Percentiles rank a stretch among this genome's conserved stretches.
Evolutionary conservation across 2,113 vertebrate genomes (phyloP).

Genomic region (Ictalurus furcatus): DNA sequence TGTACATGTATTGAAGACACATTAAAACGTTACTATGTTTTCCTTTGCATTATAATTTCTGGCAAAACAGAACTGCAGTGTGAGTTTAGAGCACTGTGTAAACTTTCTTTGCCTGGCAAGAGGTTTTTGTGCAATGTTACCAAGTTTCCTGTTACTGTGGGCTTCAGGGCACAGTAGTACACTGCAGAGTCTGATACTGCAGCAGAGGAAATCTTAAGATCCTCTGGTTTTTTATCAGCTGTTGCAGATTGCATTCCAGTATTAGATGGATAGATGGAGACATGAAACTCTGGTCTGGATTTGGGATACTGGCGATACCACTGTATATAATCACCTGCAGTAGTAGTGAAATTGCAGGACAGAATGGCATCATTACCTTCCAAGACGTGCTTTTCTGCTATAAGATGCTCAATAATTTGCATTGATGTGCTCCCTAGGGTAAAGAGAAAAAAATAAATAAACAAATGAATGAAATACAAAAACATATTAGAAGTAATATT

Average conservation of each 20-base stretch:
- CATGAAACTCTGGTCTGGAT: conserved; percentile 10
- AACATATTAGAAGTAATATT: neutral
- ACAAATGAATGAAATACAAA: neutral
- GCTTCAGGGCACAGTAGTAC: neutral
- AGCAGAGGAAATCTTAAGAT: neutral
- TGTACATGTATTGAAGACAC: neutral
- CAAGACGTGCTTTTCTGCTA: neutral
- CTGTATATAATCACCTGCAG: conserved; percentile 5
- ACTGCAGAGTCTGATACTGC: neutral
- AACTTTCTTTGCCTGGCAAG: neutral
- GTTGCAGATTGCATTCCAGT: neutral
- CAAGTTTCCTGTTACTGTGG: neutral
- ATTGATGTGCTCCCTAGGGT: neutral
- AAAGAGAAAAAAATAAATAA: neutral
- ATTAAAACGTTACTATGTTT: neutral
- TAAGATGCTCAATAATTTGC: neutral
- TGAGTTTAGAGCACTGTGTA: no score
- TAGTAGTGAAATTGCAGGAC: conserved; percentile 18
- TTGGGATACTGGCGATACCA: conserved; percentile 45
- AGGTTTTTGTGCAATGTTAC: neutral
- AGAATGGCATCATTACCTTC: neutral
- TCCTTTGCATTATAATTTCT: neutral
- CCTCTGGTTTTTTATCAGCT: neutral
- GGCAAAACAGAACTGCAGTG: no score
- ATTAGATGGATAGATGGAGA: neutral